These are phyloP conservation scores for Teleogryllus occipitalis DNA, from an alignment of 1,140 invertebrate genomes.

Conservation along the genomic window DNA sequence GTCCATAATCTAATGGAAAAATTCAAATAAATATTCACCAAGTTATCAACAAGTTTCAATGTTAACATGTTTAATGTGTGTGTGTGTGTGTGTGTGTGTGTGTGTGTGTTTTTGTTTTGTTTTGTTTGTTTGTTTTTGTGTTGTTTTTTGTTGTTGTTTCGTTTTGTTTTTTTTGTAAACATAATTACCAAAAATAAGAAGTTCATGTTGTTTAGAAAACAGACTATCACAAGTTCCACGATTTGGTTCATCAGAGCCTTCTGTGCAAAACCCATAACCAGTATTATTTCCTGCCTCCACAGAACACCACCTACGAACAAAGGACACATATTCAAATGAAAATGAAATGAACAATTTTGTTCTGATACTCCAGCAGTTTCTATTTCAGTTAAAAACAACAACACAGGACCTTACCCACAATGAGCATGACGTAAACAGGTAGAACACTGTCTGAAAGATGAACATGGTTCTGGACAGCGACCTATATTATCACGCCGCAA, in stretches of 20 bases:
- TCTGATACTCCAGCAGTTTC: neutral
- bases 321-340: neutral
- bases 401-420: slow-evolving; percentile 49
- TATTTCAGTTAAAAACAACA: neutral
- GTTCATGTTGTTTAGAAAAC: slow-evolving; percentile 26
- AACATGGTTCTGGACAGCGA: slow-evolving; percentile 78
- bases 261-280: slow-evolving; percentile 61
- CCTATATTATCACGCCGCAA: slow-evolving; percentile 52
- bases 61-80: neutral
- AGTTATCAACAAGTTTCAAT: too few relatives aligned
- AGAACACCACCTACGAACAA: slow-evolving; percentile 51
- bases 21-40: too few relatives aligned
- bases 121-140: too few relatives aligned
- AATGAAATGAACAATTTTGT: neutral
- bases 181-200: neutral
- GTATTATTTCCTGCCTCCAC: slow-evolving; percentile 42
- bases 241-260: slow-evolving; percentile 62
- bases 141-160: too few relatives aligned
- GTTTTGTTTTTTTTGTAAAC: neutral
- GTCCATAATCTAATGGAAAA: too few relatives aligned
- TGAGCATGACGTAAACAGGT: slow-evolving; percentile 76
- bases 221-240: slow-evolving; percentile 55
- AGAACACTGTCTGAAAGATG: slow-evolving; percentile 73
- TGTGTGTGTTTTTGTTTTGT: too few relatives aligned
- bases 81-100: too few relatives aligned